Percentiles rank a stretch among this genome's conserved stretches.
Conservation (phyloP, 1,140 invertebrate species). For the Helicorthomorpha holstii region DNA sequence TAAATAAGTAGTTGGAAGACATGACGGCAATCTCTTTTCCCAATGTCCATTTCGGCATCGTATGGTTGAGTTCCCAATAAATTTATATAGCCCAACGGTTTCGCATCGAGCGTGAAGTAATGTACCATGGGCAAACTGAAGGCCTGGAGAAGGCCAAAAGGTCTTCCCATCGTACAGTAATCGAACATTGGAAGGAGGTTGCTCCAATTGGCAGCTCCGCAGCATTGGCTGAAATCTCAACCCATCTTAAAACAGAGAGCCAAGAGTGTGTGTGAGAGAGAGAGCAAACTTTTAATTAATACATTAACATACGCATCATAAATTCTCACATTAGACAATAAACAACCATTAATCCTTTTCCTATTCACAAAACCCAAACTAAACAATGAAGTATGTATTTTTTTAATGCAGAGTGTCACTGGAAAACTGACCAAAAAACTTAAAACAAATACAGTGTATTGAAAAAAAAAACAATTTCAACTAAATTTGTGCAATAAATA, state of each 20-base stretch:
- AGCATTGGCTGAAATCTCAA: slow-evolving; percentile 39
- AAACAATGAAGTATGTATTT: too few species aligned
- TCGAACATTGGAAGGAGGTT: slow-evolving; percentile 7
- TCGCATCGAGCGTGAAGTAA: slow-evolving; percentile 50
- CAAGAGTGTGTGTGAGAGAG: too few species aligned
- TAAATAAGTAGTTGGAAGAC: slow-evolving; percentile 53
- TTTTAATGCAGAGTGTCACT: too few species aligned
- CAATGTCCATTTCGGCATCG: slow-evolving; percentile 62
- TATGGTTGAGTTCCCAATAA: slow-evolving; percentile 44
- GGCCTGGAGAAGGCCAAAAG: not conserved
- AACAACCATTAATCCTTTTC: too few species aligned
- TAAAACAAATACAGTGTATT: too few species aligned
- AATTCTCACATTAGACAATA: too few species aligned
- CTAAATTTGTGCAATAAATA: too few species aligned
- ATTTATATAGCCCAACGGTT: slow-evolving; percentile 62
- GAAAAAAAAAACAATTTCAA: too few species aligned
- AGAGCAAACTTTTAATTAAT: too few species aligned
- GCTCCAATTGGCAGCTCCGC: slow-evolving; percentile 36
- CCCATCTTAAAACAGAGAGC: slow-evolving; percentile 22
- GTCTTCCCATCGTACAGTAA: slow-evolving; percentile 9
- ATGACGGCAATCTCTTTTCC: slow-evolving; percentile 51
- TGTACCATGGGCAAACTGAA: slow-evolving; percentile 27
- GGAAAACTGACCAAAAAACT: too few species aligned
- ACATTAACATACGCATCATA: too few species aligned
- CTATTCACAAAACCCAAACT: too few species aligned